Conservation (phyloP, 1,140 invertebrate genomes). For the Scaptomyza montana region DNA sequence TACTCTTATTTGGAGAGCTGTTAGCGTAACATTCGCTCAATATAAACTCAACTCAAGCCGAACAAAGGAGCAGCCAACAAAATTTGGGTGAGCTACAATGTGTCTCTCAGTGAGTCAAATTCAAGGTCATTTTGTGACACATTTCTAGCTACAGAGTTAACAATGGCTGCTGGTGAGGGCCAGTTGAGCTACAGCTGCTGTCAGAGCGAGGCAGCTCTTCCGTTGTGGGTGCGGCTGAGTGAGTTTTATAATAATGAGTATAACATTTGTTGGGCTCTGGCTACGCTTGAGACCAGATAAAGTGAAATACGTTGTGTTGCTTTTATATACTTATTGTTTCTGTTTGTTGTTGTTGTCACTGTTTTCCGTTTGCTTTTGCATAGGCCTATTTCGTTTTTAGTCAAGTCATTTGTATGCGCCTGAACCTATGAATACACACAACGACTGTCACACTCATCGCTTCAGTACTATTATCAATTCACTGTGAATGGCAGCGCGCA, state of each 20-base stretch:
- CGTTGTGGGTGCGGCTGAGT: conserved; percentile 74
- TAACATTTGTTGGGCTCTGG: conserved; percentile 15
- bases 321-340: conserved; percentile 11
- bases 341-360: conserved; percentile 19
- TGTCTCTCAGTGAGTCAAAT: conserved; percentile 42
- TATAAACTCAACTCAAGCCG: background rate
- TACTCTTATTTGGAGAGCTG: background rate
- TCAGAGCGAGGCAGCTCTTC: conserved; percentile 22
- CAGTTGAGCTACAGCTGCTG: conserved; percentile 21
- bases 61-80: conserved; percentile 33
- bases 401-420: conserved; percentile 72
- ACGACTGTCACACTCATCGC: conserved; percentile 22
- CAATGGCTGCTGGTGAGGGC: conserved; percentile 51
- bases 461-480: conserved; percentile 52
- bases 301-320: conserved; percentile 21
- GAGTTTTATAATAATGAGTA: conserved; percentile 28
- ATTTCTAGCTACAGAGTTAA: conserved; percentile 62
- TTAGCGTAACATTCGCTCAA: conserved; percentile 13
- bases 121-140: conserved; percentile 76
- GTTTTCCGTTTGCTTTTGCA: conserved; percentile 35
- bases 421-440: conserved; percentile 33
- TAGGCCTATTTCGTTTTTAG: conserved; percentile 71
- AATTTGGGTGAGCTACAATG: conserved; percentile 30
- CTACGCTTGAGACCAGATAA: conserved; percentile 28
- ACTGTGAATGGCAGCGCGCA: conserved; percentile 72